Evolutionary conservation across 2,797 vertebrate species (phyloP).

Genomic region (Antennarius maculatus): DNA sequence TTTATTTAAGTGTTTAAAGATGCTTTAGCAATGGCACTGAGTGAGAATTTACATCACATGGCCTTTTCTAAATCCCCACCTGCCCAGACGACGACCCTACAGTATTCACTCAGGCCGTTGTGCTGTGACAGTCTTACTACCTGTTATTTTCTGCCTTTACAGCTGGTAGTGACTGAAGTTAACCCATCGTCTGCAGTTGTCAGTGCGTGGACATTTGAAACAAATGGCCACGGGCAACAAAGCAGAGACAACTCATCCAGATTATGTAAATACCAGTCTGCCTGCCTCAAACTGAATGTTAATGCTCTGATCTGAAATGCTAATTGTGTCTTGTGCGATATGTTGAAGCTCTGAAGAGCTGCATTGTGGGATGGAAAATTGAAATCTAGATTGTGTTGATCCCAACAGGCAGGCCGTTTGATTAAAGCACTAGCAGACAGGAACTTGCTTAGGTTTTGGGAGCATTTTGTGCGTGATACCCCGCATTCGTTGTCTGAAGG

Average conservation of each 20-base stretch:
- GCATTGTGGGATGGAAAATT: slow-evolving; percentile 59
- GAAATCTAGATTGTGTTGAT: slow-evolving; percentile 48
- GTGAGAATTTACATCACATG: slow-evolving; percentile 1
- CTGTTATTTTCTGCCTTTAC: slow-evolving; percentile 27
- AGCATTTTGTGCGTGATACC: neutral
- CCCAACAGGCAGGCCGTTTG: slow-evolving; percentile 33
- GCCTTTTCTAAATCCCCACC: slow-evolving; percentile 13
- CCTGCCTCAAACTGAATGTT: slow-evolving; percentile 73
- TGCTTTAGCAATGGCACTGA: neutral
- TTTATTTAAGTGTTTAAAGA: neutral
- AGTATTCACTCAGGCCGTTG: slow-evolving; percentile 10
- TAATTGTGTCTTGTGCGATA: slow-evolving; percentile 71
- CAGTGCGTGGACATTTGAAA: slow-evolving; percentile 74
- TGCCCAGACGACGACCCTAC: slow-evolving; percentile 13
- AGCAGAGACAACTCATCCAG: slow-evolving; percentile 73
- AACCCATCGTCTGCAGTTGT: slow-evolving; percentile 56
- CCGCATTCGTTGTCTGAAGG: neutral
- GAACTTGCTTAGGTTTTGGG: neutral
- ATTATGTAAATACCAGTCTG: slow-evolving; percentile 80
- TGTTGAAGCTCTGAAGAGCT: slow-evolving; percentile 61
- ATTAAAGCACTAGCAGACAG: slow-evolving; percentile 24
- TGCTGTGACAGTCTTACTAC: slow-evolving; percentile 12
- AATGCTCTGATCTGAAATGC: slow-evolving; percentile 79
- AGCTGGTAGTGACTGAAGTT: slow-evolving; percentile 49
- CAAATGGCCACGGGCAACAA: slow-evolving; percentile 68